phyloP scores from a whole-genome alignment of 2,797 vertebrate genomes.

The Brotula barbata region DNA sequence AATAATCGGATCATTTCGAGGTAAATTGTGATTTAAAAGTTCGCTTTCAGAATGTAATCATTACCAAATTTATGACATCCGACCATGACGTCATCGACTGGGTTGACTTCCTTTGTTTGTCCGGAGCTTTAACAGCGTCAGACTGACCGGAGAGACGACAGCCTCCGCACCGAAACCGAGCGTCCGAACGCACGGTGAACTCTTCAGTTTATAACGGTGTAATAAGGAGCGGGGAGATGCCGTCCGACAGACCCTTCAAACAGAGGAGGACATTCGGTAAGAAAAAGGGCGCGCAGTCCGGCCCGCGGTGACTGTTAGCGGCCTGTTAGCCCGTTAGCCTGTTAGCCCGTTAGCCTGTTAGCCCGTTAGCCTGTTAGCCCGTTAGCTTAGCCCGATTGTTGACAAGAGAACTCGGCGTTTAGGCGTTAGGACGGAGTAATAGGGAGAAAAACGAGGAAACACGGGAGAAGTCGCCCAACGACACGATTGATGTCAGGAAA shows the following conservation, averaged over 20 bases:
- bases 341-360: slow-evolving; percentile 42
- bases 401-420: slow-evolving; percentile 3
- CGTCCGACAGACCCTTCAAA: slow-evolving; percentile 94
- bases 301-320: too few species aligned
- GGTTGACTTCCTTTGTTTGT: slow-evolving; percentile 65
- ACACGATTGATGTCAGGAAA: too few species aligned
- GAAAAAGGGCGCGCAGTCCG: too few species aligned
- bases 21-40: too few species aligned
- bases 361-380: slow-evolving; percentile 47
- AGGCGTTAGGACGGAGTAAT: background rate
- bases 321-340: slow-evolving; percentile 36
- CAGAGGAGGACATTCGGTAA: slow-evolving; percentile 94
- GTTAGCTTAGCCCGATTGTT: slow-evolving; percentile 17
- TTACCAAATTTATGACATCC: too few species aligned
- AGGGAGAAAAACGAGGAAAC: too few species aligned
- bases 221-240: slow-evolving; percentile 75
- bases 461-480: too few species aligned
- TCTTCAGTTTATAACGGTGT: background rate
- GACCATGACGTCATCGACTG: slow-evolving; percentile 71
- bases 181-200: background rate
- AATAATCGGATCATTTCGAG: too few species aligned
- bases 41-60: too few species aligned
- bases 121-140: slow-evolving; percentile 52
- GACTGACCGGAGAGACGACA: slow-evolving; percentile 23
- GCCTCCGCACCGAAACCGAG: background rate